phyloP scores from a whole-genome alignment of 2,888 invertebrate genomes.

The Diaperis boleti region DNA sequence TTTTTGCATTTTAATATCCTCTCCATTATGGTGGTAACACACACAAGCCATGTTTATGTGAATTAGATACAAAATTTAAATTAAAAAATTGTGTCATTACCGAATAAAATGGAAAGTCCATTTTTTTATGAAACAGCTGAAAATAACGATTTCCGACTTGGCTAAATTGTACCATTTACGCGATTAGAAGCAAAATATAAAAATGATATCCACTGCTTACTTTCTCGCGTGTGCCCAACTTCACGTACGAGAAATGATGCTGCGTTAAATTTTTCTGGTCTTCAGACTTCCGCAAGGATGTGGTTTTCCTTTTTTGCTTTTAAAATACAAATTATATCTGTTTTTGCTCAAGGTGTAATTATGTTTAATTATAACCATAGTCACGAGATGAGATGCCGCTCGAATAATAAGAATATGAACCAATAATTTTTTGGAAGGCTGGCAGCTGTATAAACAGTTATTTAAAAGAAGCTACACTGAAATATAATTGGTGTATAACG shows the following conservation, averaged over 20 bases:
- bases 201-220: background rate
- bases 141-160: too few species aligned
- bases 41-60: background rate
- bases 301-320: conserved; percentile 13
- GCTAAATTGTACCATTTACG: too few species aligned
- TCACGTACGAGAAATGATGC: background rate
- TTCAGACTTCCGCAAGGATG: conserved; percentile 23
- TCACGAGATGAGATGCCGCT: conserved; percentile 2
- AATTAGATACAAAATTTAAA: background rate
- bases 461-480: too few species aligned
- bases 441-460: background rate
- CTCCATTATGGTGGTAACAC: too few species aligned
- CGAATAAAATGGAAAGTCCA: too few species aligned
- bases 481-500: too few species aligned
- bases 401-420: conserved; percentile 1
- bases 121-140: too few species aligned
- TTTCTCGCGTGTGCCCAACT: conserved; percentile 7
- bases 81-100: too few species aligned
- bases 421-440: conserved; percentile 1
- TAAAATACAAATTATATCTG: background rate
- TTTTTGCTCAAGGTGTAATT: conserved; percentile 5
- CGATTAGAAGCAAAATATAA: background rate
- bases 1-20: background rate
- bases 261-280: conserved; percentile 3
- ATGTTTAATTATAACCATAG: conserved; percentile 6